These are phyloP conservation scores for Phalanger gymnotis DNA, from an alignment of 2,797 vertebrate species.

Conservation along the genomic window DNA sequence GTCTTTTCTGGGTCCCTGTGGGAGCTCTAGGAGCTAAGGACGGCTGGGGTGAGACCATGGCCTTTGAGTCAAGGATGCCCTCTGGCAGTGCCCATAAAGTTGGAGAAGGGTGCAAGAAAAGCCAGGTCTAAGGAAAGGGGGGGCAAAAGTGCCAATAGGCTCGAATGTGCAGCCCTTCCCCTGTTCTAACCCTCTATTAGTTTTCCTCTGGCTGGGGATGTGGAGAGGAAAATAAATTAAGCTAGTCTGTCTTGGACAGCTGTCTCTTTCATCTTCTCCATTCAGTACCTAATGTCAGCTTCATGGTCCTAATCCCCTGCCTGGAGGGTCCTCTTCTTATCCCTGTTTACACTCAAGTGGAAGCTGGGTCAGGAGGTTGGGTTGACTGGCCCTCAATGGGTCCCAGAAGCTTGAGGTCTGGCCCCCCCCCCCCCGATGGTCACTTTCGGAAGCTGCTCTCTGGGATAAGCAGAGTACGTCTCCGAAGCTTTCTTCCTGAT, in stretches of 20 bases:
- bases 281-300: constrained; percentile 83
- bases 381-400: constrained; percentile 54
- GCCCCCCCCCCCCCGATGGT: constrained; percentile 70
- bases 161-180: constrained; percentile 7
- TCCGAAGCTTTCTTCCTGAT: constrained; percentile 92
- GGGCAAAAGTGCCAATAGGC: constrained; percentile 60
- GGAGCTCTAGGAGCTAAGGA: constrained; percentile 67
- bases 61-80: constrained; percentile 59
- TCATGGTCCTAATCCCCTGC: constrained; percentile 71
- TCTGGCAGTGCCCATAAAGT: constrained; percentile 59
- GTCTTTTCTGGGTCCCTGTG: constrained; percentile 28
- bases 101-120: constrained; percentile 54
- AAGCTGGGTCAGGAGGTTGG: constrained; percentile 58
- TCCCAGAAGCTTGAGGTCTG: constrained; percentile 55
- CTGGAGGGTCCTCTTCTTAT: constrained; percentile 58
- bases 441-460: constrained; percentile 95
- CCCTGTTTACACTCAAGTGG: constrained; percentile 53
- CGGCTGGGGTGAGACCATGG: constrained; percentile 19
- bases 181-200: background rate
- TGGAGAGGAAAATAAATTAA: constrained; percentile 82
- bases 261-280: constrained; percentile 67
- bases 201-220: constrained; percentile 76
- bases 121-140: constrained; percentile 42
- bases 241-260: constrained; percentile 78
- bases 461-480: constrained; percentile 92